Evolutionary conservation across 2,797 vertebrate genomes (phyloP), one percentile per base, ranked within the genome.

Genomic region (Sorex maritimensis): DNA sequence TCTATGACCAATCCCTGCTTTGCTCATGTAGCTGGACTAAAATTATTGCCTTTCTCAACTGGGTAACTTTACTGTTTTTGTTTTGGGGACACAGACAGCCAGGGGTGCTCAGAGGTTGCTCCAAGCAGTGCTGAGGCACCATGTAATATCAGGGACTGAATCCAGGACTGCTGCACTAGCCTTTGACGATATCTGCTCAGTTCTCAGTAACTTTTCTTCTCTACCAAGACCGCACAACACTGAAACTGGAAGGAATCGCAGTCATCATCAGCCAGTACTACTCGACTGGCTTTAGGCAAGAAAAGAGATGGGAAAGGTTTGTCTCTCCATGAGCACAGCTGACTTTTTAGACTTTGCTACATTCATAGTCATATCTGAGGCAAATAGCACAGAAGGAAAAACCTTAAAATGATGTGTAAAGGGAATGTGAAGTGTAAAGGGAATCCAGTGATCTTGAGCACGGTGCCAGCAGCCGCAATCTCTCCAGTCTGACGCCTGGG

Each of bases 361-460:
- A 90, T 61, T 61, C 15, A 61, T 7, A 61, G 21, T 58, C 55
- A n/a, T 38, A 78, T 10, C 69, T 72, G 74, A 78, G 24, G 23
- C 80, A 58, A 26, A 80, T 77, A 6, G 44, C 81, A 52, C 46
- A 30, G 61, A 72, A 28, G 52, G 26, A 75, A 95, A 55, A 55
- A 82, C 24, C 65, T 91, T 78, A 95, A 79, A 4, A 92, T 90
- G 58, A 61, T 5, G 58, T 61, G 61, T 93, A 81, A 92, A 21
- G 49, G 79, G 81, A 81, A 75, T 34, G 34, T 90, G 58, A 61
- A 21, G 58, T 61, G 61, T 93, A 81, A 92, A 21, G 49, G 79
- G 81, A 81, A 75, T 34, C 34, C 34, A 34, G 34, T 30, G 58
- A 85, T 0, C 19, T 55, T 14, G 5, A 0, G 21, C 21, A 24